A percentile compares a stretch with the other conserved stretches of the same genome.
Evolutionary conservation across 2,888 invertebrate species (phyloP).

Genomic region (Scaptomyza parva): DNA sequence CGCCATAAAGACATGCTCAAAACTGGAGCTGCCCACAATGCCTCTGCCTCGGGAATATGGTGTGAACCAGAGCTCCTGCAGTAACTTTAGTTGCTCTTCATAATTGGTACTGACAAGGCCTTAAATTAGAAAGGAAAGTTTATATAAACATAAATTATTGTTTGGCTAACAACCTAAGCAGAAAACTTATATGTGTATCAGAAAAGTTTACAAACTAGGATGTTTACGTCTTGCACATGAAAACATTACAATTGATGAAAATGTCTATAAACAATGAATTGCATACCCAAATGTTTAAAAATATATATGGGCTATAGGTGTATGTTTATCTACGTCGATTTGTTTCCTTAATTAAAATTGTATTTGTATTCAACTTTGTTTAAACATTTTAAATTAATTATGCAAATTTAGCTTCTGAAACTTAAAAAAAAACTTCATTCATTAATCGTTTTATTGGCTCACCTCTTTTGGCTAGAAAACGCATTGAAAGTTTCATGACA

Average conservation of each 20-base stretch:
- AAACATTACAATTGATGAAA: slow-evolving; percentile 1
- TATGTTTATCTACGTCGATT: too few species aligned
- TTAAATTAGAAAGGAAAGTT: slow-evolving; percentile 7
- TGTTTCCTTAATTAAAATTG: not conserved
- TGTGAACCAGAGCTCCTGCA: slow-evolving; percentile 79
- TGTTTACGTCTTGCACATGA: not conserved
- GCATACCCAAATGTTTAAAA: not conserved
- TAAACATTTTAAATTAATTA: too few species aligned
- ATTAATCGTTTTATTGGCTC: too few species aligned
- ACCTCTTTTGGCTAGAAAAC: slow-evolving; percentile 65
- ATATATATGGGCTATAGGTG: not conserved
- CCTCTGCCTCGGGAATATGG: slow-evolving; percentile 76
- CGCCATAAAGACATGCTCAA: slow-evolving; percentile 81
- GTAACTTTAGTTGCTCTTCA: slow-evolving; percentile 70
- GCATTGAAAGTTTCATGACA: slow-evolving; percentile 78
- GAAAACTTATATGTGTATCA: not conserved
- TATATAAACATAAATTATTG: not conserved
- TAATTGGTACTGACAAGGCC: slow-evolving; percentile 66
- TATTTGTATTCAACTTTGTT: not conserved
- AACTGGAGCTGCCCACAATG: slow-evolving; percentile 80
- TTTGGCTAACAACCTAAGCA: not conserved
- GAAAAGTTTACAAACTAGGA: not conserved
- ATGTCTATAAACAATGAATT: not conserved
- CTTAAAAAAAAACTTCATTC: too few species aligned
- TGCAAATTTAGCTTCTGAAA: too few species aligned